These are phyloP conservation scores for Heliocidaris tuberculata DNA, from an alignment of 35 echinoderm and acorn worm species.

Conservation along the genomic window DNA sequence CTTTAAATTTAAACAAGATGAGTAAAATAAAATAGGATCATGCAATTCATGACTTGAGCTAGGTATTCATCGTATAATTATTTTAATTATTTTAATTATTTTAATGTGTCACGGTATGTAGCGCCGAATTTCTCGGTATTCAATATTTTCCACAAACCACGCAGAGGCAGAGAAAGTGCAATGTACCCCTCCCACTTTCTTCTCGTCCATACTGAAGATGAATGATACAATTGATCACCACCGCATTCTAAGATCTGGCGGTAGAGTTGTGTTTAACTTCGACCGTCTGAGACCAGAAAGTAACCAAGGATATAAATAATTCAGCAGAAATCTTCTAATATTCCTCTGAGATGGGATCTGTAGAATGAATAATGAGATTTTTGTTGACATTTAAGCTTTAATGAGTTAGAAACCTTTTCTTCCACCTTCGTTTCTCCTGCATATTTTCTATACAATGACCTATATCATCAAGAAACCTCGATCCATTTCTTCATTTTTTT, in stretches of 20 bases:
- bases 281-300: background rate
- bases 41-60: too few species aligned
- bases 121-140: too few species aligned
- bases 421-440: background rate
- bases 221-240: background rate
- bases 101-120: too few species aligned
- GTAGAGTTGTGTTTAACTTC: background rate
- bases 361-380: background rate
- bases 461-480: background rate
- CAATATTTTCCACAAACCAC: background rate
- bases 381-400: slow-evolving; percentile 12
- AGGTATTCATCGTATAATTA: too few species aligned
- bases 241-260: background rate
- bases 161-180: background rate
- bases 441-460: background rate
- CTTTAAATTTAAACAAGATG: too few species aligned
- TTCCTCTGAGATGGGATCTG: background rate
- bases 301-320: background rate
- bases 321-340: background rate
- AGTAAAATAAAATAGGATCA: too few species aligned
- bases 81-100: too few species aligned
- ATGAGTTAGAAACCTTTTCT: background rate
- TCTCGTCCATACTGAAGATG: background rate
- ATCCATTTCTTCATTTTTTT: background rate
- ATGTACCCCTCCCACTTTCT: background rate